Evolutionary conservation across 2,888 invertebrate species (phyloP), one percentile per base, ranked within the genome.

Genomic region (Mythimna loreyi): DNA sequence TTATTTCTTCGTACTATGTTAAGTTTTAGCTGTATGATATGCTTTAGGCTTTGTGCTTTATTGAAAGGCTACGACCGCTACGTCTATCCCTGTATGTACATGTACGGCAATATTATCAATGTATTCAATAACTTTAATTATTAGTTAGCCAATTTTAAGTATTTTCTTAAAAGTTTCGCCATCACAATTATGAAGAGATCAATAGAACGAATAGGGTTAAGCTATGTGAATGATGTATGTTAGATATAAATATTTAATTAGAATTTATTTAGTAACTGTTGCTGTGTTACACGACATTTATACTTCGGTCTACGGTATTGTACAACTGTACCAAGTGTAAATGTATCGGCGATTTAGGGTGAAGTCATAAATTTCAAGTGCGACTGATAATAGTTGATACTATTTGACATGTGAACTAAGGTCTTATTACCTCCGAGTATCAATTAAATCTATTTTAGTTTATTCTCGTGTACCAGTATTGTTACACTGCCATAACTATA

Each of bases 351-450:
- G 86, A 87, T 88, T 83, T 83, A 85, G 75, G 82, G 86, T 85
- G 88, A 87, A 89, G 87, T 88, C 87, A 86, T 87, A 83, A 87
- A 85, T 80, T 87, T 89, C 85, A 85, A 89, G 92, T 86, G 91
- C 92, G 94, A 94, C 94, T 94, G 94, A 93, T 90, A 90, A 90
- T 92, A 91, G 91, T 93, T 94, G 95, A 93, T 95, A 93, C 94
- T 92, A 86, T 92, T 90, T 90, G 92, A 91, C 90, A 91, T 90
- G 91, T 89, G 92, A 91, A 91, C 90, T 93, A 92, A 92, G 93
- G 92, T 95, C 92, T 92, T 93, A 94, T 95, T 95, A 96, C 96
- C 96, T 96, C 96, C 95, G 96, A 95, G 95, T 96, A 95, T 95
- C 95, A 93, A 95, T 95, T 93, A 92, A 94, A 92, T 89, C 80